A percentile compares a stretch with the other conserved stretches of the same genome.
Evolutionary conservation across 2,888 invertebrate genomes (phyloP).

Genomic region (Helobdella robusta): DNA sequence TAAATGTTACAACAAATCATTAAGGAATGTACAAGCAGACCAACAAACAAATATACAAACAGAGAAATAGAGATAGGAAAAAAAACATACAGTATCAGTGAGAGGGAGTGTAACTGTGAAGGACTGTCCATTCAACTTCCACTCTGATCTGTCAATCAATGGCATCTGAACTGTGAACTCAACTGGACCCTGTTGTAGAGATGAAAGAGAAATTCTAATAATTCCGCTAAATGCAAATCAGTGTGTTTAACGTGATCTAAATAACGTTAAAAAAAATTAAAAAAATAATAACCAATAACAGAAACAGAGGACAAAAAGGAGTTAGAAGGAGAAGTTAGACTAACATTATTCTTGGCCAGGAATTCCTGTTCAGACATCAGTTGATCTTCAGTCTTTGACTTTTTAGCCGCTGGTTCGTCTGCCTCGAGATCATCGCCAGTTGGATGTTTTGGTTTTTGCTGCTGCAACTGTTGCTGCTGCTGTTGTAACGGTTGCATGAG

Average conservation of each 20-base stretch:
- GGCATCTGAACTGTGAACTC: conserved; percentile 75
- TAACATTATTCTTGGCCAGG: conserved; percentile 39
- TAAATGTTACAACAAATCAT: neutral
- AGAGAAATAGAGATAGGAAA: neutral
- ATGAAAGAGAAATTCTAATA: neutral
- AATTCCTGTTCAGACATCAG: conserved; percentile 80
- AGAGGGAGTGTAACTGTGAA: conserved; percentile 68
- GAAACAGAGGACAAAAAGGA: neutral
- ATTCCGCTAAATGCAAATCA: neutral
- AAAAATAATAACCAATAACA: neutral
- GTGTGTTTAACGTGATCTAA: neutral
- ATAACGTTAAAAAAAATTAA: neutral
- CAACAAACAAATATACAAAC: neutral
- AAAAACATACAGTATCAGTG: conserved; percentile 57
- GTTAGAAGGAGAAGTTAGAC: neutral
- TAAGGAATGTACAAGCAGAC: neutral
- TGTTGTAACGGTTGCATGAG: conserved; percentile 8
- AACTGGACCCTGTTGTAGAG: conserved; percentile 67
- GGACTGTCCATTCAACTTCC: conserved; percentile 84
- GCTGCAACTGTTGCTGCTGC: neutral
- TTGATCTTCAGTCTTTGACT: conserved; percentile 79
- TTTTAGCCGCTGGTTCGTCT: conserved; percentile 76
- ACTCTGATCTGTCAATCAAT: conserved; percentile 79
- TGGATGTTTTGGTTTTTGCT: neutral
- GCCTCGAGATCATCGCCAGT: conserved; percentile 29